These are phyloP conservation scores for Suricata suricatta DNA, from an alignment of 2,113 vertebrate genomes.

Conservation along the genomic window DNA sequence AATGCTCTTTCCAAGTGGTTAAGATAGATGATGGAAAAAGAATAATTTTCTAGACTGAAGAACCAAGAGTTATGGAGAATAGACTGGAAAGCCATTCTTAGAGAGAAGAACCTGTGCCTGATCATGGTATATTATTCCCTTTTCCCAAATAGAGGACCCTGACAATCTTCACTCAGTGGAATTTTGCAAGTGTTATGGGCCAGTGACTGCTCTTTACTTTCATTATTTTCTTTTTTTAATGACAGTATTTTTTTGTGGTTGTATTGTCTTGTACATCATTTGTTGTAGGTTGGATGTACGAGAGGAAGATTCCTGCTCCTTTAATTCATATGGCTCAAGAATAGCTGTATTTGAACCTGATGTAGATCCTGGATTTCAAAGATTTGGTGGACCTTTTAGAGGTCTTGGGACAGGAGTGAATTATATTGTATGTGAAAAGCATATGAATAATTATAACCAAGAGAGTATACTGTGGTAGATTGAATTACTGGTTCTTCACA, in stretches of 20 bases:
- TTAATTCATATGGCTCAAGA: slow-evolving; percentile 1
- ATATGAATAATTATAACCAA: neutral
- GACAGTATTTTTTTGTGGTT: neutral
- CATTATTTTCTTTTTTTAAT: neutral
- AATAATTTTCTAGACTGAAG: neutral
- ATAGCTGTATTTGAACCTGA: neutral
- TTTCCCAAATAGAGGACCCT: neutral
- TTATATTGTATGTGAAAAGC: neutral
- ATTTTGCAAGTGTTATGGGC: neutral
- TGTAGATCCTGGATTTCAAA: neutral
- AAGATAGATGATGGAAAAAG: neutral
- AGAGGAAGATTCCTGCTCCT: neutral
- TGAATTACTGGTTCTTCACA: neutral
- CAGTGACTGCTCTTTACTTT: neutral
- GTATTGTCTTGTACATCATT: neutral
- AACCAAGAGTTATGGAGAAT: neutral
- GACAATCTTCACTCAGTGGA: neutral
- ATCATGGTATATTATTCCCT: neutral
- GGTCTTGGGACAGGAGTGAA: neutral
- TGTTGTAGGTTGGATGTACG: neutral
- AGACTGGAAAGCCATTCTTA: neutral
- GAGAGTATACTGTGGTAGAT: neutral
- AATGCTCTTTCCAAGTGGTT: neutral
- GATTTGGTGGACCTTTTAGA: neutral
- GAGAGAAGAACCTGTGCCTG: neutral